Evolutionary conservation across 2,888 invertebrate species (phyloP).

Genomic region (Sinhomidia bicolor): DNA sequence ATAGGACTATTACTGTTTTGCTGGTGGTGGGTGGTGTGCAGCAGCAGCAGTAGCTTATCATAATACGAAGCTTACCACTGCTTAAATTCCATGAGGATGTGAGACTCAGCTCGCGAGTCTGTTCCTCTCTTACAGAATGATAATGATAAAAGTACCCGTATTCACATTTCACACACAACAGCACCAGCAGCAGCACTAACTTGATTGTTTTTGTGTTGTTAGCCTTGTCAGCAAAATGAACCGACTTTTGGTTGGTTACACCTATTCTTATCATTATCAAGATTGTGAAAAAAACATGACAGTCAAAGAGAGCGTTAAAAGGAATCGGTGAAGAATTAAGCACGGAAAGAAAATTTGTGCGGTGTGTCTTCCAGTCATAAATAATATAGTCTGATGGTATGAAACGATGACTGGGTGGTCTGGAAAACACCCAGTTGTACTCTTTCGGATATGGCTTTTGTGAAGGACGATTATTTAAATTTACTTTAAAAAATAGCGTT

Average conservation of each 20-base stretch:
- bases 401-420: no score
- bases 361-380: background rate
- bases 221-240: constrained; percentile 29
- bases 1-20: no score
- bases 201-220: constrained; percentile 54
- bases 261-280: constrained; percentile 51
- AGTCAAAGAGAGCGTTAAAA: background rate
- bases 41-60: no score
- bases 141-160: background rate
- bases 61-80: no score
- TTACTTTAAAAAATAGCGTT: background rate
- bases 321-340: background rate
- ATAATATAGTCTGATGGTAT: background rate
- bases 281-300: background rate
- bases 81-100: no score
- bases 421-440: background rate
- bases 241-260: constrained; percentile 56
- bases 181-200: background rate
- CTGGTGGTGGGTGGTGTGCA: no score
- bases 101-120: no score
- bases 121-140: background rate
- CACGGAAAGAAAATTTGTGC: background rate
- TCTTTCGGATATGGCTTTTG: constrained; percentile 7
- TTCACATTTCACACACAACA: no score
- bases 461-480: constrained; percentile 19